Base-by-base conservation (phyloP, 2,113 vertebrate species). In the Stomatorhinus ivindoensis region DNA sequence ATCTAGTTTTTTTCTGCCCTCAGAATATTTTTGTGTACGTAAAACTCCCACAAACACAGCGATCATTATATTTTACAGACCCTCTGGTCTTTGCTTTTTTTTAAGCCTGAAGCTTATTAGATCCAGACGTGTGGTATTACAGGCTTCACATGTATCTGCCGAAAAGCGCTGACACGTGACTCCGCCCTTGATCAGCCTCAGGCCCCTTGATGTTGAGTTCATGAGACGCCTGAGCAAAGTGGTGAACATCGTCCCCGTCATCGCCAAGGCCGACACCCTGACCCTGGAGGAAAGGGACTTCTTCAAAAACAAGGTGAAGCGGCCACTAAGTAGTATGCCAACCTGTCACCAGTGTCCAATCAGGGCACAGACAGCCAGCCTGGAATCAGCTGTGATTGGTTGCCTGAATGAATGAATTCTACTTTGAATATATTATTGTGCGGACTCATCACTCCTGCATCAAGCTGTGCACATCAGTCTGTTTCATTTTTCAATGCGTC, bases 171-270 rank as follows among this genome's bases (percentile, higher is more conserved):
- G 73, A 80, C 31, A 35, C 15, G 73, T 80, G 15, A 6, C 73
- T 27, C 73, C 3, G 11, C 15, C 35, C 69, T 53, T 2, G 86
- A 90, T 2, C 93, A 99, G 98, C 90, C 97, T 99, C 61, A 95
- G 98, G 89, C 98, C 98, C n/a, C 91, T 99, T 35, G 98, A 99
- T 93, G 98, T 99, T 3, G 98, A 99, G 93, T 99, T 99, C 93
- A 99, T 99, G 98, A 97, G 98, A 86, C 98, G 98, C 85, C 96
- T 99, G 65, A 99, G 98, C 95, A 99, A 99, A 92, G 98, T 99
- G 90, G 98, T 99, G 91, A 99, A 99, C 95, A 99, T 99, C 0
- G 98, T 99, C 35, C 98, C 98, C 0, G 98, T 99, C 93, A 99
- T 99, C 0, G 98, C 98, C 86, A 99, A 99, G 88, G 98, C 98